These are phyloP conservation scores for Ptychochromis oligacanthus DNA, from an alignment of 2,113 vertebrate genomes.

Conservation along the genomic window DNA sequence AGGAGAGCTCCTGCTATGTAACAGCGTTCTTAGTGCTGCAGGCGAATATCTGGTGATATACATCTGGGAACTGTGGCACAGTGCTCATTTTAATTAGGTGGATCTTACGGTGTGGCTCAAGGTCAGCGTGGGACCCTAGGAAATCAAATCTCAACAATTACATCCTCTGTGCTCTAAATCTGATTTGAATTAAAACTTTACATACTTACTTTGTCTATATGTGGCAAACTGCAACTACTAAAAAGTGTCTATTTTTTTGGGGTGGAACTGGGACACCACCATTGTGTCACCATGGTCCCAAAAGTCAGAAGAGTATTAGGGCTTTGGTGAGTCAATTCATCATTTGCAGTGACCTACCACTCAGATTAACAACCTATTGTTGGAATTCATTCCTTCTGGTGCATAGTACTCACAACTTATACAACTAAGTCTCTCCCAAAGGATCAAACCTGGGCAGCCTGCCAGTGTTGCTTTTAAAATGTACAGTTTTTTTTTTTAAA, in stretches of 20 bases:
- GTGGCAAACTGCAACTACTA: neutral
- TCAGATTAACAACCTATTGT: conserved; percentile 10
- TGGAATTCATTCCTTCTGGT: conserved; percentile 16
- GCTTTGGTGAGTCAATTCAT: conserved; percentile 22
- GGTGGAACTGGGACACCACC: conserved; percentile 33
- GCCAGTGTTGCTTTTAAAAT: conserved; percentile 4
- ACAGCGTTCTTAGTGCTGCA: conserved; percentile 14
- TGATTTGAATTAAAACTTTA: neutral
- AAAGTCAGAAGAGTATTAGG: neutral
- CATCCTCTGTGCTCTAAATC: neutral
- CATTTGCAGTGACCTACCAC: conserved; percentile 28
- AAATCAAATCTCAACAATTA: neutral
- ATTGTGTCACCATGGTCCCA: neutral
- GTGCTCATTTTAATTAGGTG: conserved; percentile 45
- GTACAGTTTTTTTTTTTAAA: neutral
- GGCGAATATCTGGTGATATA: conserved; percentile 25
- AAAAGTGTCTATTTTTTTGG: neutral
- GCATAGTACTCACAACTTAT: neutral
- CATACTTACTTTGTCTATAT: neutral
- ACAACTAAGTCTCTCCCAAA: neutral
- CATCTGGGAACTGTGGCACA: neutral
- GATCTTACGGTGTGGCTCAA: conserved; percentile 1
- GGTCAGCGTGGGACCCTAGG: neutral
- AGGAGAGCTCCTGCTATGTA: conserved; percentile 39
- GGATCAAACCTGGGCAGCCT: conserved; percentile 1